These are phyloP conservation scores for Eupithecia exiguata DNA, from an alignment of 2,888 invertebrate genomes.

Conservation along the genomic window DNA sequence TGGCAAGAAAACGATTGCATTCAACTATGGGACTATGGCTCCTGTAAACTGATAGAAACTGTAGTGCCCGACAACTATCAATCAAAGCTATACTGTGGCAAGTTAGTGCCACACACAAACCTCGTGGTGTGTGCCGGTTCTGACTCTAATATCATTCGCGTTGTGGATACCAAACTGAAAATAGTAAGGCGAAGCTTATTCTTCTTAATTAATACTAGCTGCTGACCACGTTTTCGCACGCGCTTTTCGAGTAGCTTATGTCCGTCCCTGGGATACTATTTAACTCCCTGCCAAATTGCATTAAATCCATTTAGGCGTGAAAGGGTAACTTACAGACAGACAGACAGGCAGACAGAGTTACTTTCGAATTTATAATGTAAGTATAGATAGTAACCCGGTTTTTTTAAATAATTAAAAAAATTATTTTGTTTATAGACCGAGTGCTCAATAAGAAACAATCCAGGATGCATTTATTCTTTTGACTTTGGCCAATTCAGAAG, in stretches of 20 bases:
- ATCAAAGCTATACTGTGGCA: constrained; percentile 85
- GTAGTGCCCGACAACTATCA: constrained; percentile 81
- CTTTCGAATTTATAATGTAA: no score
- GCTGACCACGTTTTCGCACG: no score
- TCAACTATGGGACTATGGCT: constrained; percentile 87
- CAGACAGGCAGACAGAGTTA: no score
- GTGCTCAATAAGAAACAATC: constrained; percentile 80
- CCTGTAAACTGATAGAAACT: constrained; percentile 84
- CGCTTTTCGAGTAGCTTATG: no score
- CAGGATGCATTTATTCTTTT: constrained; percentile 82
- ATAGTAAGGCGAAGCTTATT: constrained; percentile 71
- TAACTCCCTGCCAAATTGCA: no score
- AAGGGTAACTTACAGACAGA: no score
- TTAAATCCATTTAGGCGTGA: no score
- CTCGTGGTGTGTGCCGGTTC: constrained; percentile 85
- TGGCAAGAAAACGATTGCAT: constrained; percentile 85
- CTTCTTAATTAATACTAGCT: not conserved
- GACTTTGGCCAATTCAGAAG: constrained; percentile 81
- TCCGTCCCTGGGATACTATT: no score
- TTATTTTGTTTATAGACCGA: constrained; percentile 75
- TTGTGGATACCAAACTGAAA: constrained; percentile 85
- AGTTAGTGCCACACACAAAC: constrained; percentile 81
- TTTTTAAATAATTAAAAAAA: not conserved
- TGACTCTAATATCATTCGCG: constrained; percentile 83
- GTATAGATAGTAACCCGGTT: not conserved